These are phyloP conservation scores for Thymelicus lineola DNA, from an alignment of 2,888 invertebrate genomes.

Conservation along the genomic window DNA sequence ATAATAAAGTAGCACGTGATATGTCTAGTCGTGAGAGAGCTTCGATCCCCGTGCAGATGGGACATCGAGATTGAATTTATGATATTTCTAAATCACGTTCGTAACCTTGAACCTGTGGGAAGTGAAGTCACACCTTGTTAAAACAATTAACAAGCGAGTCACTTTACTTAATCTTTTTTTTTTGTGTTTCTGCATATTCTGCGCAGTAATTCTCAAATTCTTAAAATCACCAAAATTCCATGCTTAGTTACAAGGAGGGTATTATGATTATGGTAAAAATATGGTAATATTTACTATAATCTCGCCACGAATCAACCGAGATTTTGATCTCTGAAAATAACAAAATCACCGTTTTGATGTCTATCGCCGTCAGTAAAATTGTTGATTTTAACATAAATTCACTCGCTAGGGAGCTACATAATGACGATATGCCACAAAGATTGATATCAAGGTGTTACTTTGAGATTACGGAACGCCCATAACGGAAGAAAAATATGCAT, in stretches of 20 bases:
- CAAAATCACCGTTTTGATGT: not conserved
- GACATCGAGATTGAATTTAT: conserved; percentile 76
- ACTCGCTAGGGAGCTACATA: not conserved
- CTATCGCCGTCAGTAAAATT: not conserved
- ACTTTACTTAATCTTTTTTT: not conserved
- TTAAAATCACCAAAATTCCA: too few species aligned
- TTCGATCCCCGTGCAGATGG: conserved; percentile 65
- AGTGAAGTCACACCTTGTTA: conserved; percentile 68
- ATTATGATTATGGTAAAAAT: not conserved
- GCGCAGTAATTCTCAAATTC: not conserved
- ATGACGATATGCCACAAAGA: not conserved
- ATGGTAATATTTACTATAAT: not conserved
- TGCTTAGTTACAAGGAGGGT: too few species aligned
- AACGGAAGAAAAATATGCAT: conserved; percentile 40
- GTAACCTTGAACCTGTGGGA: conserved; percentile 76
- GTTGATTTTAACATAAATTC: not conserved
- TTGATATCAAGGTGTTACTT: conserved; percentile 44
- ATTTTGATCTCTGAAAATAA: not conserved
- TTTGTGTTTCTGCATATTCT: not conserved
- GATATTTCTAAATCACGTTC: conserved; percentile 79
- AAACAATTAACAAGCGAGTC: conserved; percentile 10
- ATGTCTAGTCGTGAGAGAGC: conserved; percentile 72
- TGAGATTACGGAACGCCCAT: conserved; percentile 42
- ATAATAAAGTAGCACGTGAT: conserved; percentile 39
- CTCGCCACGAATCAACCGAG: not conserved